A percentile compares a stretch with the other conserved stretches of the same genome.
phyloP scores from a whole-genome alignment of 2,888 invertebrate genomes.

The Scaptomyza cyrtandrae region DNA sequence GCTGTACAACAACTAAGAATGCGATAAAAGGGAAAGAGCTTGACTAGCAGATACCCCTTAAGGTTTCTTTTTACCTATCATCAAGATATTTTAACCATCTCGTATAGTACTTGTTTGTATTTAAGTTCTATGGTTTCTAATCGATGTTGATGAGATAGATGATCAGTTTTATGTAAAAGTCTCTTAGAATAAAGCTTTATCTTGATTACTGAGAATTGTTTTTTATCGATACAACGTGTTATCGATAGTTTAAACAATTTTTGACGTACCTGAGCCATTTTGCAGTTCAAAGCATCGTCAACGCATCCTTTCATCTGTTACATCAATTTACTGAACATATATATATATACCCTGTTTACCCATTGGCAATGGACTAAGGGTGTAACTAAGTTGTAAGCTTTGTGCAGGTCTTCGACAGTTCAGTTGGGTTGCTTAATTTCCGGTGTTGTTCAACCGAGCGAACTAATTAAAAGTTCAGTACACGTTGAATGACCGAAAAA shows the following conservation, averaged over 20 bases:
- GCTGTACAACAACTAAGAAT: background rate
- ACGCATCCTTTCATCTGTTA: background rate
- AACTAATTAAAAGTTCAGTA: slow-evolving; percentile 77
- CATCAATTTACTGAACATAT: background rate
- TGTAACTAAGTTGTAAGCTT: background rate
- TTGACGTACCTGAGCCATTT: too few species aligned
- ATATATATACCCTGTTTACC: background rate
- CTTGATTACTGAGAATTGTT: too few species aligned
- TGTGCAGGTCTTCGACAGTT: slow-evolving; percentile 43
- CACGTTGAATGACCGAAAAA: slow-evolving; percentile 37
- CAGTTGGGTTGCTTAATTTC: slow-evolving; percentile 70
- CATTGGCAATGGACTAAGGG: background rate
- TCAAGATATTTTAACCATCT: background rate
- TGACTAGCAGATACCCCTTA: background rate
- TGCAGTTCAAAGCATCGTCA: too few species aligned
- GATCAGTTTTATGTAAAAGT: too few species aligned
- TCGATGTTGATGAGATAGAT: background rate
- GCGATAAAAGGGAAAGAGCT: background rate
- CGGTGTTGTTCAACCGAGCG: slow-evolving; percentile 72
- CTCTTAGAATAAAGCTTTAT: too few species aligned
- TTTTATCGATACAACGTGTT: too few species aligned
- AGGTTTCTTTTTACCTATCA: background rate
- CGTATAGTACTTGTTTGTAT: background rate
- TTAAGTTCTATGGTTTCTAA: background rate
- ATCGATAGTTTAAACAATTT: too few species aligned